Conservation (phyloP, 1,140 invertebrate genomes). For the Pseudomyrmex flavicornis region DNA sequence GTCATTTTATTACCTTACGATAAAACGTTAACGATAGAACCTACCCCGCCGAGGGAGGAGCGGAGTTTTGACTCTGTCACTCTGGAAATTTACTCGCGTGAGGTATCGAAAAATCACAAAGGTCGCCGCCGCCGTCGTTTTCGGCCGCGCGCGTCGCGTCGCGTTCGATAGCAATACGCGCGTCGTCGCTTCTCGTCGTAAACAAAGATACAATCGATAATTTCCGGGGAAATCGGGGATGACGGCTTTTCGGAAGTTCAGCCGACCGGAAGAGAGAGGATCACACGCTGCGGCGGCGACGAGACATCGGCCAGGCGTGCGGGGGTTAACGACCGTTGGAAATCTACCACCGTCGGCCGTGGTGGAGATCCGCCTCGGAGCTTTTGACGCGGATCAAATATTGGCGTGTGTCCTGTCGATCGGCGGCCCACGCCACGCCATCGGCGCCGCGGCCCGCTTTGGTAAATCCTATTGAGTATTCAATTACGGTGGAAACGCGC, state of each 20-base stretch:
- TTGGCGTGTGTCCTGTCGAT: slow-evolving; percentile 75
- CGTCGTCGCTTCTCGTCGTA: slow-evolving; percentile 32
- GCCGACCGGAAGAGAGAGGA: slow-evolving; percentile 53
- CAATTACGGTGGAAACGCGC: slow-evolving; percentile 69
- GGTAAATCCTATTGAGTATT: slow-evolving; percentile 78
- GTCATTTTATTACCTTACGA: not conserved
- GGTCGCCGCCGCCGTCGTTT: not conserved
- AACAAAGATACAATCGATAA: slow-evolving; percentile 61
- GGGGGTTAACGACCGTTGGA: slow-evolving; percentile 72
- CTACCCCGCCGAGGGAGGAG: no score
- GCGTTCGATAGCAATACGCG: slow-evolving; percentile 9
- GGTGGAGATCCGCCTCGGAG: slow-evolving; percentile 63
- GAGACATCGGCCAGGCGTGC: slow-evolving; percentile 7
- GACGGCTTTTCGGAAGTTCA: slow-evolving; percentile 56
- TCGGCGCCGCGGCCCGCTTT: slow-evolving; percentile 63
- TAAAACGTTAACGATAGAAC: not conserved
- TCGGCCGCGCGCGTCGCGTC: not conserved
- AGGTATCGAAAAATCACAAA: not conserved
- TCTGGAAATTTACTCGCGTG: slow-evolving; percentile 16
- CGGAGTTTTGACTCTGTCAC: not conserved
- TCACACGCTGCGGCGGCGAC: slow-evolving; percentile 41
- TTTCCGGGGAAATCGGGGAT: slow-evolving; percentile 51
- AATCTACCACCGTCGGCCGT: slow-evolving; percentile 54
- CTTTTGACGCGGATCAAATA: slow-evolving; percentile 77
- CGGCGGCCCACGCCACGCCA: slow-evolving; percentile 35